Evolutionary conservation across 1,140 invertebrate genomes (phyloP).

Genomic region (Pinna nobilis): DNA sequence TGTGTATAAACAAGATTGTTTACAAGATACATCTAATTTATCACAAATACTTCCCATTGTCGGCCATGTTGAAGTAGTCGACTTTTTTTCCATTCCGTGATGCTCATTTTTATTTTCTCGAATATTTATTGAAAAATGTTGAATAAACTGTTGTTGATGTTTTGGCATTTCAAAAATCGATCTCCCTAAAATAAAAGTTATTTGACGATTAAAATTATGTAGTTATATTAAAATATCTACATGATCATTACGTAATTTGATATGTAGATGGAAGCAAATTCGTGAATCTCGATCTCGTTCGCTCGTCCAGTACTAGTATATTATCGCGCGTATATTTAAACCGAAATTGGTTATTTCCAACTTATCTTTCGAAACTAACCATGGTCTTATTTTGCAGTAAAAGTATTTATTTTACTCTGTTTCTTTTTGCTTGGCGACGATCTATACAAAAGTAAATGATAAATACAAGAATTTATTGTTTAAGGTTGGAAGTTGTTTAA

Average conservation of each 20-base stretch:
- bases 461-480: too few species aligned
- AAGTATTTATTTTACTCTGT: too few species aligned
- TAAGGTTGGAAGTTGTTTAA: too few species aligned
- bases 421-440: too few species aligned
- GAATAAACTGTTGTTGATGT: not conserved
- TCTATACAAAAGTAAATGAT: too few species aligned
- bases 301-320: too few species aligned
- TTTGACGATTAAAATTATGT: not conserved
- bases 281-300: too few species aligned
- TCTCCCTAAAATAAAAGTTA: not conserved
- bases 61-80: conserved; percentile 3
- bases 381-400: too few species aligned
- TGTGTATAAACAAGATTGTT: not conserved
- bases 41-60: conserved; percentile 15
- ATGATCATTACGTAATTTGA: not conserved
- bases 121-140: not conserved
- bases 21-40: not conserved
- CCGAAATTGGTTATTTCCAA: too few species aligned
- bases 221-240: not conserved
- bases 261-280: too few species aligned
- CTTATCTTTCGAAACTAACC: too few species aligned
- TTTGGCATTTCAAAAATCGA: not conserved
- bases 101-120: not conserved
- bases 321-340: too few species aligned
- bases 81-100: not conserved